Evolutionary conservation across 2,888 invertebrate species (phyloP).

Genomic region (Eustalomyia histrio): DNA sequence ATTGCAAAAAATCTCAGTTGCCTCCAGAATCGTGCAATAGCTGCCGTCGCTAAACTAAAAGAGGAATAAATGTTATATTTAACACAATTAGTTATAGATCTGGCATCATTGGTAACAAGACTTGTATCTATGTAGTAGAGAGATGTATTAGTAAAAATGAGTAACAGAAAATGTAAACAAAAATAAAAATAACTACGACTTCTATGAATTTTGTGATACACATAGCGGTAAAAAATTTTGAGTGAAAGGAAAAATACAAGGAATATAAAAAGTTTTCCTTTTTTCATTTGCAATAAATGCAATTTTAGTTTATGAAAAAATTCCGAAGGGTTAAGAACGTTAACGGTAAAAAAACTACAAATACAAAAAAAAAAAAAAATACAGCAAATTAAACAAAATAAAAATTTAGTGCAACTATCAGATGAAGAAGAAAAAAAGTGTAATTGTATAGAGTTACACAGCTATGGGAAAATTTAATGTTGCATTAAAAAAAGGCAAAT

Average conservation of each 20-base stretch:
- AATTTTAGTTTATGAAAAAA: conserved; percentile 75
- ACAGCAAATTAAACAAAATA: conserved; percentile 54
- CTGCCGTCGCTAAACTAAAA: no score
- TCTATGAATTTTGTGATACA: conserved; percentile 34
- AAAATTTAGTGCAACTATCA: conserved; percentile 58
- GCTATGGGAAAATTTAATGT: neutral
- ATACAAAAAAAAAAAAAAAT: conserved; percentile 61
- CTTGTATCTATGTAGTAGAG: neutral
- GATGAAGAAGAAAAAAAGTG: conserved; percentile 37
- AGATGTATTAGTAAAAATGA: conserved; percentile 8
- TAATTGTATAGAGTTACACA: conserved; percentile 21
- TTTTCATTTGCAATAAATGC: conserved; percentile 50
- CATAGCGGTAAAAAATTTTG: conserved; percentile 45
- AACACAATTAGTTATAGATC: neutral
- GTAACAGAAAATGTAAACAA: conserved; percentile 28
- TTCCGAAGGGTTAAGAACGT: conserved; percentile 70
- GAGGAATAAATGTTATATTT: no score
- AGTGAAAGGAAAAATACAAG: conserved; percentile 33
- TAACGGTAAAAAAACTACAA: conserved; percentile 70
- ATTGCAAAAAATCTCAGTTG: no score
- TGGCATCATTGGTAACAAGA: conserved; percentile 9
- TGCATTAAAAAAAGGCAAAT: neutral
- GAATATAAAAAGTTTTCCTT: conserved; percentile 70
- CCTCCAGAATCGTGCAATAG: no score
- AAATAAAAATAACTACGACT: conserved; percentile 17